Evolutionary conservation across 2,113 vertebrate species (phyloP).

Genomic region (Sitta europaea): DNA sequence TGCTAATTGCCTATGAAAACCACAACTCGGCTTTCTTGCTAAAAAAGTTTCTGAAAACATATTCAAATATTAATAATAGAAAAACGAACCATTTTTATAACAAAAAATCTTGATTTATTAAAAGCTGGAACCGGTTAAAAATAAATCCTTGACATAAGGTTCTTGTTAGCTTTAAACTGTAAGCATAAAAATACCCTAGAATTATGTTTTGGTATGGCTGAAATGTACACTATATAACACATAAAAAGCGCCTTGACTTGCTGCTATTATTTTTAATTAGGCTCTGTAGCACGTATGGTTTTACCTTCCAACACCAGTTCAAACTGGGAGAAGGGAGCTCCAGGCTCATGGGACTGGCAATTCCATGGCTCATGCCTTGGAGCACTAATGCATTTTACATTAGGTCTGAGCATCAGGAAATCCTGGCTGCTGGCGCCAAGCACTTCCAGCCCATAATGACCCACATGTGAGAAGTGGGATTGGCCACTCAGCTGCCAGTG

Average conservation of each 20-base stretch:
- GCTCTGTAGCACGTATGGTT: conserved; percentile 65
- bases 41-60: conserved; percentile 57
- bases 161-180: conserved; percentile 76
- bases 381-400: conserved; percentile 75
- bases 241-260: conserved; percentile 56
- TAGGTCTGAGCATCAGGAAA: conserved; percentile 65
- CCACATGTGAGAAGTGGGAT: conserved; percentile 60
- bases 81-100: conserved; percentile 70
- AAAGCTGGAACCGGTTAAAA: conserved; percentile 76
- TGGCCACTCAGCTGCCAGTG: conserved; percentile 54
- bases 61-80: conserved; percentile 67
- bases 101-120: conserved; percentile 73
- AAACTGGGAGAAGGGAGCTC: conserved; percentile 21
- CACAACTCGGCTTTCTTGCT: not conserved
- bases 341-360: conserved; percentile 61
- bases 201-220: conserved; percentile 67
- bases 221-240: conserved; percentile 61
- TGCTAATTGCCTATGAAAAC: not conserved
- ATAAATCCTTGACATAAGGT: conserved; percentile 74
- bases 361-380: conserved; percentile 58
- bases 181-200: conserved; percentile 73
- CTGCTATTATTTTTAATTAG: conserved; percentile 82
- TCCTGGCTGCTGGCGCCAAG: conserved; percentile 66
- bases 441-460: conserved; percentile 61
- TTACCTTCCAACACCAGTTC: conserved; percentile 71